A percentile compares a stretch with the other conserved stretches of the same genome.
Evolutionary conservation across 2,113 vertebrate species (phyloP).

Genomic region (Cavia porcellus): DNA sequence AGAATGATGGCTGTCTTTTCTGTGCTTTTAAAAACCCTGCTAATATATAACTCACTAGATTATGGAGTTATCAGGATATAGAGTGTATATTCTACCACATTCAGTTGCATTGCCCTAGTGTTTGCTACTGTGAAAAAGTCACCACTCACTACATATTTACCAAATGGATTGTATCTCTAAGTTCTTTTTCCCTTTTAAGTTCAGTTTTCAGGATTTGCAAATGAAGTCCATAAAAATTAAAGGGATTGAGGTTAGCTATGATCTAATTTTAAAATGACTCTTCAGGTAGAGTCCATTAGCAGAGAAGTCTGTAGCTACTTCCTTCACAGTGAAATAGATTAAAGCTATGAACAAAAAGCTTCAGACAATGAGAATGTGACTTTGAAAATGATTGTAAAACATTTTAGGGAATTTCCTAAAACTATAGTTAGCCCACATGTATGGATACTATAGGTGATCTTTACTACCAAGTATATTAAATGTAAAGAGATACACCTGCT

Average conservation of each 20-base stretch:
- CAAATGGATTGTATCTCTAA: background rate
- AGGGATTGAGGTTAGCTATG: slow-evolving; percentile 16
- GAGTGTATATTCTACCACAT: background rate
- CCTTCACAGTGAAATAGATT: background rate
- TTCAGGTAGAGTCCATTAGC: background rate
- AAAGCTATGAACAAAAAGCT: background rate
- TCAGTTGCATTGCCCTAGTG: background rate
- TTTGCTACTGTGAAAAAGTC: background rate
- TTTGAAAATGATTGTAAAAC: background rate
- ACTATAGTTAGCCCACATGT: background rate
- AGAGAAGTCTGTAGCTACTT: background rate
- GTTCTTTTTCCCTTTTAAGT: background rate
- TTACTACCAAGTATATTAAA: background rate
- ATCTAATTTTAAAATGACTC: background rate
- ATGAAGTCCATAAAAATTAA: slow-evolving; percentile 8
- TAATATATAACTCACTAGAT: background rate
- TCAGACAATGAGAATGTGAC: background rate
- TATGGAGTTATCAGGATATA: background rate
- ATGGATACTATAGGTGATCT: background rate
- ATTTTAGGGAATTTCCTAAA: background rate
- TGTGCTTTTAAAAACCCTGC: slow-evolving; percentile 15
- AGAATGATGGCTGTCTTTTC: background rate
- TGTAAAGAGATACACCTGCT: background rate
- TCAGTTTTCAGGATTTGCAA: background rate
- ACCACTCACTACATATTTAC: background rate